These are phyloP conservation scores for Plotosus lineatus DNA, from an alignment of 2,113 vertebrate species.

Conservation along the genomic window DNA sequence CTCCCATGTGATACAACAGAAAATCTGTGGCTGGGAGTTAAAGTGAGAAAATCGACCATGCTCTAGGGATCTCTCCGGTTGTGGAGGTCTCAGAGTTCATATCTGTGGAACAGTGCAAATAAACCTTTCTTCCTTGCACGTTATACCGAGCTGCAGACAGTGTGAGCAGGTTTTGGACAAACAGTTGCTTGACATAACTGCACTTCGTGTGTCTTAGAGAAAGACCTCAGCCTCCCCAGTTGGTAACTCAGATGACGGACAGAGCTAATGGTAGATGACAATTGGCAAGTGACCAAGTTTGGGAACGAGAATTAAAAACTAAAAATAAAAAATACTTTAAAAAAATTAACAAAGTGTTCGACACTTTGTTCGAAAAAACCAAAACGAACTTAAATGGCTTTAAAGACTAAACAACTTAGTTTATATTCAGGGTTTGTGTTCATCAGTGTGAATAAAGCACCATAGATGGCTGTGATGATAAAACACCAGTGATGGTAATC, in stretches of 20 bases:
- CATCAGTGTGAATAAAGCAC: constrained; percentile 3
- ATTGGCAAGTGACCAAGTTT: neutral
- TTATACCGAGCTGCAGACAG: too few species aligned
- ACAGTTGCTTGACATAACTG: too few species aligned
- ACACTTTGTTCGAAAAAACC: too few species aligned
- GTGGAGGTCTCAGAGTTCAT: neutral
- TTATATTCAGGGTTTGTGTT: neutral
- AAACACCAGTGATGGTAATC: constrained; percentile 19
- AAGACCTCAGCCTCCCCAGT: neutral
- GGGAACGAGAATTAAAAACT: too few species aligned
- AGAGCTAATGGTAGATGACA: neutral
- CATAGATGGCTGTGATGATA: constrained; percentile 7
- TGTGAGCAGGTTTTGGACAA: neutral
- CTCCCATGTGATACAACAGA: neutral
- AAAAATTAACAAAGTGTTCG: too few species aligned
- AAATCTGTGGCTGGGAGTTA: neutral
- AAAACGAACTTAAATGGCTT: too few species aligned
- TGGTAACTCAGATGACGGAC: neutral
- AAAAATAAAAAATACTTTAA: neutral
- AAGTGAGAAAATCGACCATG: neutral
- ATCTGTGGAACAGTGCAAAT: neutral
- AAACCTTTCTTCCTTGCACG: too few species aligned
- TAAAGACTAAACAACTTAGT: constrained; percentile 17
- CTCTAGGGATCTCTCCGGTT: neutral
- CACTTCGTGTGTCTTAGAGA: neutral